Conservation (phyloP, 1,140 invertebrate genomes). For the Atta colombica region DNA sequence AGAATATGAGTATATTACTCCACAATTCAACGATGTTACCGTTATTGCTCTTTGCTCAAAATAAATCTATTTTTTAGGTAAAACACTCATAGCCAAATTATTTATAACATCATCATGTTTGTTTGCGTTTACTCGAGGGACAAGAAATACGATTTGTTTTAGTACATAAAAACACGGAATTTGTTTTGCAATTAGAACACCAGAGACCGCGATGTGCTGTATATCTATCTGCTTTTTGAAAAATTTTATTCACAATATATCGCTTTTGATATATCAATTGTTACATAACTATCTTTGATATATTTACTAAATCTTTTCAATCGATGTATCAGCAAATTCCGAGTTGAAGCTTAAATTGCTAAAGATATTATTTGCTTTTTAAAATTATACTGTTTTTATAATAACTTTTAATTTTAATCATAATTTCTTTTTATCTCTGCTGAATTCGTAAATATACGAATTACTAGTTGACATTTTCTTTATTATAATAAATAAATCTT, state of each 20-base stretch:
- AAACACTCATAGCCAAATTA: slow-evolving; percentile 36
- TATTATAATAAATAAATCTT: background rate
- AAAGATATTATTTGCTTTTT: background rate
- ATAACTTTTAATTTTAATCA: background rate
- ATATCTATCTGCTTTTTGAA: background rate
- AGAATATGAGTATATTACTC: background rate
- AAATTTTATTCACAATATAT: slow-evolving; percentile 11
- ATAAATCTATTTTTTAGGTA: slow-evolving; percentile 53
- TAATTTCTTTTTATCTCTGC: background rate
- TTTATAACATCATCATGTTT: slow-evolving; percentile 27
- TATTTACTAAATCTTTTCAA: background rate
- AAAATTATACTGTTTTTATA: background rate
- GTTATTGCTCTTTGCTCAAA: slow-evolving; percentile 26
- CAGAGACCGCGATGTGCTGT: background rate
- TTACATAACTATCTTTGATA: background rate
- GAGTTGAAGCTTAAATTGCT: background rate
- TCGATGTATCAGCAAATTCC: background rate
- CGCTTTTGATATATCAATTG: background rate
- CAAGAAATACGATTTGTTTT: slow-evolving; percentile 1
- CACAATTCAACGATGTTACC: slow-evolving; percentile 6
- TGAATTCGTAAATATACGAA: background rate
- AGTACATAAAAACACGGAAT: slow-evolving; percentile 41
- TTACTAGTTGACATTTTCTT: background rate
- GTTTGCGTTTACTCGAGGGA: slow-evolving; percentile 11
- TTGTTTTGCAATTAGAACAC: slow-evolving; percentile 8